phyloP scores from a whole-genome alignment of 1,140 invertebrate genomes.

The Heliconius congener region DNA sequence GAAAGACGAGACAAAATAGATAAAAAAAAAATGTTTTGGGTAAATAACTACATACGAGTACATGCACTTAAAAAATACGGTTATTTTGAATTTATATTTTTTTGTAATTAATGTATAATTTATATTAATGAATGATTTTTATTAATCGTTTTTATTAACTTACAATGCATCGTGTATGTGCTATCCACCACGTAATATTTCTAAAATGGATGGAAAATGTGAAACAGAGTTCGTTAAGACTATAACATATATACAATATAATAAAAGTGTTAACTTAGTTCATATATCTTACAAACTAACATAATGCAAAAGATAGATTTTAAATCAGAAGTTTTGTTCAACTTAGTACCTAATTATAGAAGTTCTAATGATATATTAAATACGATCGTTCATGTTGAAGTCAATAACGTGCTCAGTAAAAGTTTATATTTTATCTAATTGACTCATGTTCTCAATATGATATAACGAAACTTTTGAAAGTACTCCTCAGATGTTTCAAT shows the following conservation, averaged over 20 bases:
- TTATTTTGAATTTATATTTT: too few species aligned
- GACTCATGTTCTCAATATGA: constrained; percentile 13
- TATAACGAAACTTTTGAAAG: constrained; percentile 17
- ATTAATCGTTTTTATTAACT: too few species aligned
- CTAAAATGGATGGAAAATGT: too few species aligned
- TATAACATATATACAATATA: not conserved
- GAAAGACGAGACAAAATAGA: too few species aligned
- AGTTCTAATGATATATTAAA: constrained; percentile 17
- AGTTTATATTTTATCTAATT: constrained; percentile 26
- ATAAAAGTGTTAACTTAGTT: not conserved
- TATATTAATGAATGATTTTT: too few species aligned
- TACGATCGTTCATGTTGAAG: not conserved
- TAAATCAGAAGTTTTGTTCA: not conserved
- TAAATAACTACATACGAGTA: too few species aligned
- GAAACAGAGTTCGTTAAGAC: too few species aligned
- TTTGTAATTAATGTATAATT: too few species aligned
- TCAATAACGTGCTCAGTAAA: constrained; percentile 16
- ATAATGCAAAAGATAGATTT: not conserved
- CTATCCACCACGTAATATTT: too few species aligned
- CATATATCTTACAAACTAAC: not conserved
- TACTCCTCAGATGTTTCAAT: constrained; percentile 23
- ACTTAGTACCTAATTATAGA: constrained; percentile 12
- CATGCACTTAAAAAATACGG: too few species aligned
- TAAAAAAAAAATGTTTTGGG: too few species aligned
- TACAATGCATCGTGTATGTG: too few species aligned